Evolutionary conservation across 2,797 vertebrate genomes (phyloP).

Genomic region (Sebastiscus albofasciatus): DNA sequence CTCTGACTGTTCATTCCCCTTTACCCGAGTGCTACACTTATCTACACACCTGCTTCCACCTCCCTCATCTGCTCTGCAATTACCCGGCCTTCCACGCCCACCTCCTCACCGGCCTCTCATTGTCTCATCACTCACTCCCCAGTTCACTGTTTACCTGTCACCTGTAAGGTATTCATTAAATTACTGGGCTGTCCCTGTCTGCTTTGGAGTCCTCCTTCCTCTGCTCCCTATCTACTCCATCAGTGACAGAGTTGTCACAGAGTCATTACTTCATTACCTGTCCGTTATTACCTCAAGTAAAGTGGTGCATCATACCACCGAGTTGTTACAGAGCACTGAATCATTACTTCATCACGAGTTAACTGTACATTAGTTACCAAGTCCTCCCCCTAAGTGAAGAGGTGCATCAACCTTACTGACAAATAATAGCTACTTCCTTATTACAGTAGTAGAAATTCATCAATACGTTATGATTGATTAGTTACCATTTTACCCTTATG

Average conservation of each 20-base stretch:
- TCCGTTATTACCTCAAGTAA: background rate
- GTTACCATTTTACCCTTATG: background rate
- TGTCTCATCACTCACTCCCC: background rate
- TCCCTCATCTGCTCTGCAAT: background rate
- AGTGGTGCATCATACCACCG: too few species aligned
- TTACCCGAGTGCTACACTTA: too few species aligned
- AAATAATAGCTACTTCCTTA: background rate
- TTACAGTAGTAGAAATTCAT: background rate
- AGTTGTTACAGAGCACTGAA: background rate
- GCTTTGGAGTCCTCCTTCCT: too few species aligned
- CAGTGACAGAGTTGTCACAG: too few species aligned
- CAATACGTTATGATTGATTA: background rate
- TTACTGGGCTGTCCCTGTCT: too few species aligned
- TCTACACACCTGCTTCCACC: rapidly evolving
- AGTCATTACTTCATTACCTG: too few species aligned
- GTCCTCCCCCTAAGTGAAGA: background rate
- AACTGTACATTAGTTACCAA: background rate
- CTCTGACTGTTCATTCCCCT: too few species aligned
- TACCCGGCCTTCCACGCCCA: background rate
- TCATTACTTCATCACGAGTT: background rate
- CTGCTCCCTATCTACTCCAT: too few species aligned
- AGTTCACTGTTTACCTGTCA: background rate
- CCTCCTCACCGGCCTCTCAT: background rate
- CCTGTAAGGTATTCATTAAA: too few species aligned
- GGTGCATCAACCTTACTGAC: background rate